phyloP scores from a whole-genome alignment of 92 coral and sea anemone species.

The Phenganax stokvisi region DNA sequence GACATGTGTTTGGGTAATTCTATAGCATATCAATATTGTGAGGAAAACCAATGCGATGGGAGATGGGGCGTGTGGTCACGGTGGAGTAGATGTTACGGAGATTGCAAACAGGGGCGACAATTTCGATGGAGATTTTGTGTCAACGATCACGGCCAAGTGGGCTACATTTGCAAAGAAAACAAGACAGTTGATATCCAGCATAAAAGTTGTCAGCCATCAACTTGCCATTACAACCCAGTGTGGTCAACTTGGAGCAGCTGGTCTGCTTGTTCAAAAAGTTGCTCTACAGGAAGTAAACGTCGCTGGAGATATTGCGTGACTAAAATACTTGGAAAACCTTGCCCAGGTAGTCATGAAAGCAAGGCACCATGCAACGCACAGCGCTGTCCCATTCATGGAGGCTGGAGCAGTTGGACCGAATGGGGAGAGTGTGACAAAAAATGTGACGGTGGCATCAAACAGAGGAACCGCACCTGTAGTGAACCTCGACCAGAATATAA shows the following conservation, averaged over 20 bases:
- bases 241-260: constrained; percentile 89
- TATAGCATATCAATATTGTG: constrained; percentile 47
- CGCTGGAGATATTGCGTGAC: constrained; percentile 70
- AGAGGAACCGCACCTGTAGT: constrained; percentile 34
- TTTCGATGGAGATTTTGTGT: constrained; percentile 77
- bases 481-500: constrained; percentile 21
- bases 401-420: constrained; percentile 30
- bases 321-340: constrained; percentile 55
- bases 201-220: constrained; percentile 48
- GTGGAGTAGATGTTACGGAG: constrained; percentile 69
- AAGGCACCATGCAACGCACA: constrained; percentile 50
- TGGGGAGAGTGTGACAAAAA: constrained; percentile 20
- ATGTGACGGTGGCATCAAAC: constrained; percentile 21
- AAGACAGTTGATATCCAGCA: constrained; percentile 59
- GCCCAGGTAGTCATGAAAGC: constrained; percentile 63
- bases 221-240: constrained; percentile 62
- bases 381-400: constrained; percentile 47
- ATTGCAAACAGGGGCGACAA: constrained; percentile 69
- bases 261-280: constrained; percentile 72
- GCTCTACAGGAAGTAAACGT: constrained; percentile 59
- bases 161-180: constrained; percentile 48
- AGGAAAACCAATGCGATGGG: constrained; percentile 38
- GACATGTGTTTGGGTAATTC: constrained; percentile 49
- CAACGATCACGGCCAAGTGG: constrained; percentile 37
- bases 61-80: constrained; percentile 61